Base-by-base conservation (phyloP, 2,113 vertebrate genomes). In the Xiphophorus hellerii region DNA sequence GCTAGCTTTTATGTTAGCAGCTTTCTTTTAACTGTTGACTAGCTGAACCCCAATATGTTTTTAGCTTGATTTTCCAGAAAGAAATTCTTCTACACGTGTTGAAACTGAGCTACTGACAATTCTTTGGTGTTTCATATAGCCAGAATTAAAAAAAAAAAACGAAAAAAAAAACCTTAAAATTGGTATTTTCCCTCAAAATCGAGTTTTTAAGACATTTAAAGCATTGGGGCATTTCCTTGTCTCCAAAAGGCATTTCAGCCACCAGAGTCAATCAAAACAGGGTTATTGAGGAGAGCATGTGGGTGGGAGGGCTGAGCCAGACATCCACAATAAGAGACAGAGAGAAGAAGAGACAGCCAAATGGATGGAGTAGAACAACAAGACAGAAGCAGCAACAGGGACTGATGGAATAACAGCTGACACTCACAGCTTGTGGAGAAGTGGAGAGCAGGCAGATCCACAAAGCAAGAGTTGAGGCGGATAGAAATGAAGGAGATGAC, bases 401-500 rank as follows among this genome's bases (percentile, higher is more conserved):
- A 76, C 62, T 77, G 76, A 76, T 39, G 73, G 66, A 44, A 69
- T 77, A 71, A 76, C 67, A 60, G 77, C 78, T 83, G 80, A 87
- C 71, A 84, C 95, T 94, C 91, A 95, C 96, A 81, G 89, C 87
- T 95, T 76, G 81, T 42, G 42, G 72, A 78, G 69, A 44, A 28
- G 84, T 93, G 90, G 4, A 96, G 93, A 83, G 94, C 93, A 0
- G 94, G 95, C 0, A 94, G 95, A 76, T 96, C 93, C 2, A 95
- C 79, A 69, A 95, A 96, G 70, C 92, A 89, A 63, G 94, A 88
- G 78, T 93, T 93, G 4, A 95, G 92, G 83, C 94, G 95, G 82
- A 94, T 95, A 87, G 95, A 80, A 35, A 95, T 88, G 89, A 95
- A 96, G 22, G 92, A 89, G 0, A 93, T 92, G 35, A 96, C 93